Base-by-base conservation (phyloP, 2,113 vertebrate genomes). In the Bufo bufo region DNA sequence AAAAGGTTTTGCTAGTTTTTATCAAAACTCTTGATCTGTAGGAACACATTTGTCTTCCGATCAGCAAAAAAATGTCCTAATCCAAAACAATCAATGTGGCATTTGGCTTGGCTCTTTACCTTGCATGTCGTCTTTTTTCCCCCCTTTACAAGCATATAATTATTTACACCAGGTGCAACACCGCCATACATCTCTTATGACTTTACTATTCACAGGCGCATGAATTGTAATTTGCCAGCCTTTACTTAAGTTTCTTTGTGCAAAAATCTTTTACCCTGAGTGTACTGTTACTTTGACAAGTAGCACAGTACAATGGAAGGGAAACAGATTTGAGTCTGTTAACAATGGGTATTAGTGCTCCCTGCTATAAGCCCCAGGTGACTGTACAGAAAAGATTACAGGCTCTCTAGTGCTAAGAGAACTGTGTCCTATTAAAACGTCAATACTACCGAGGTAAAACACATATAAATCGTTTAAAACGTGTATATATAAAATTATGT, bases 91-190 rank as follows among this genome's bases (percentile, higher is more conserved):
- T 59, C 89, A 90, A 88, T 88, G 89, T 90, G 89, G 82, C 71
- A 79, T 88, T 90, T 87, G 19, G 50, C 82, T 86, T 66, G 86
- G 90, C 90, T 81, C 86, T 87, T 84, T 88, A 86, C 82, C 85
- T 82, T 89, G 82, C 85, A 89, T 86, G 84, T 87, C 63, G 54
- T 90, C 89, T 85, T 90, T 79, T 85, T 87, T 87, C 85, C 0
- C 75, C 16, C 77, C 45, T 0, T 81, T 77, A 33, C 89, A 78
- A 91, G 90, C 88, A 86, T 59, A 59, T 90, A 93, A 95, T 95
- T 95, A 93, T 45, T 47, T 88, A 77, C 92, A 61, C 92, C 93
- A 94, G 94, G 94, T 95, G 94, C 90, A 14, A 66, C 6, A 63
- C 90, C 90, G 72, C 84, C n/a, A 58, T 87, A 90, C 90, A 80